These are phyloP conservation scores for Zoanthus solanderi DNA, from an alignment of 92 coral and sea anemone species.

Conservation along the genomic window DNA sequence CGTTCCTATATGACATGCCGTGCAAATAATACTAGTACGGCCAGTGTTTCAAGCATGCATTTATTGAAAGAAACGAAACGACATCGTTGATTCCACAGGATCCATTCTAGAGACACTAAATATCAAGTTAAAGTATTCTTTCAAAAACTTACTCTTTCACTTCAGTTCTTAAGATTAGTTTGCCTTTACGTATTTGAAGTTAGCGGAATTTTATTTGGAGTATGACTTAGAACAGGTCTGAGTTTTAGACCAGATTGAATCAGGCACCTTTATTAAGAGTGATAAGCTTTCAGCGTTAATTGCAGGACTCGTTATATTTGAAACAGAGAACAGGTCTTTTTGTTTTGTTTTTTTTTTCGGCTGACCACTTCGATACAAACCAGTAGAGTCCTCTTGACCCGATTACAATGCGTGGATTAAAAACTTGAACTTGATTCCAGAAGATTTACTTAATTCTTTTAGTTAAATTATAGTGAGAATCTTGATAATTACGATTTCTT, in stretches of 20 bases:
- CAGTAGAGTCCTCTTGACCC: constrained; percentile 15
- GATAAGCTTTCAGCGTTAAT: neutral
- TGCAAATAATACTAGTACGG: too few species aligned
- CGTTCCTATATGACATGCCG: too few species aligned
- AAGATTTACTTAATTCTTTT: neutral
- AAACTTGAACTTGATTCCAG: neutral
- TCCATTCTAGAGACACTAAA: neutral
- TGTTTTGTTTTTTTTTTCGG: neutral
- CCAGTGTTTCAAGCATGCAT: too few species aligned
- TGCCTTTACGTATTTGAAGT: neutral
- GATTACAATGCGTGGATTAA: neutral
- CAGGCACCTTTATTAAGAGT: neutral
- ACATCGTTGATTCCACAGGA: neutral
- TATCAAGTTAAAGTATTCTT: neutral
- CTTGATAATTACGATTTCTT: neutral
- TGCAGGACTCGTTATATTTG: neutral
- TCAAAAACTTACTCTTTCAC: neutral
- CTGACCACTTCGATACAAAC: neutral
- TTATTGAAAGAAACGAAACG: too few species aligned
- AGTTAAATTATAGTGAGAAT: neutral
- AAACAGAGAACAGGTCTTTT: neutral
- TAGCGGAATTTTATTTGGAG: neutral
- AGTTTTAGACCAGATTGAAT: neutral
- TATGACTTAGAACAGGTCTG: neutral
- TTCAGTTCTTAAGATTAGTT: neutral